These are phyloP conservation scores for Lycaon pictus DNA, from an alignment of 2,113 vertebrate species.

Conservation along the genomic window DNA sequence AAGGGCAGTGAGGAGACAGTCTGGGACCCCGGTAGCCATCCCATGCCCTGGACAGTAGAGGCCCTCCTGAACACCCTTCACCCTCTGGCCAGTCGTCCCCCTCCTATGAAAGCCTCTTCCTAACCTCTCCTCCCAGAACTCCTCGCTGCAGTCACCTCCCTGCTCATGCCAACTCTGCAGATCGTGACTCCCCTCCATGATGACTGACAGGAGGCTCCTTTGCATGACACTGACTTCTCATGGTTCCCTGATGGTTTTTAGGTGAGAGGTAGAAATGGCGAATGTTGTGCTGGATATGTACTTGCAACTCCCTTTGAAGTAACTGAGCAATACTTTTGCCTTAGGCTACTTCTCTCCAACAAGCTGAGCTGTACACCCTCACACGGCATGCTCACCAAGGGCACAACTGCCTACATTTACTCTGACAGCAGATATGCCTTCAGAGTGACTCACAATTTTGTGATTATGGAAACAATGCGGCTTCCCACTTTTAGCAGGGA, in stretches of 20 bases:
- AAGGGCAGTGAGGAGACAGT: background rate
- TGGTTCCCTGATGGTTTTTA: background rate
- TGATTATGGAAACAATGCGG: background rate
- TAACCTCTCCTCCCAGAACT: background rate
- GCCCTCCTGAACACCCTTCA: background rate
- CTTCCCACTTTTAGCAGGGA: background rate
- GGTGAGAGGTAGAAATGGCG: background rate
- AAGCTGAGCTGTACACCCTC: background rate
- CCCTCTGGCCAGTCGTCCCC: background rate
- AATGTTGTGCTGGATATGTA: background rate
- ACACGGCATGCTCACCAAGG: background rate
- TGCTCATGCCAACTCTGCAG: background rate
- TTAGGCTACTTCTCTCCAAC: background rate
- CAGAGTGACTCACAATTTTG: background rate
- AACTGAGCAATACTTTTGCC: background rate
- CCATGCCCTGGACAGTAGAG: background rate
- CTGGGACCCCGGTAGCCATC: too few species aligned
- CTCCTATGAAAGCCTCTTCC: background rate
- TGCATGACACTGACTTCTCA: background rate
- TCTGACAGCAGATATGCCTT: background rate
- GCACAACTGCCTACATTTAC: background rate
- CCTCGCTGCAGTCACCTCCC: background rate
- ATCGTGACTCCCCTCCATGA: background rate
- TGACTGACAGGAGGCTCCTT: background rate
- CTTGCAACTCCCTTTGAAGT: background rate